These are phyloP conservation scores for Campoplex capitator DNA, from an alignment of 2,888 invertebrate genomes.

Conservation along the genomic window DNA sequence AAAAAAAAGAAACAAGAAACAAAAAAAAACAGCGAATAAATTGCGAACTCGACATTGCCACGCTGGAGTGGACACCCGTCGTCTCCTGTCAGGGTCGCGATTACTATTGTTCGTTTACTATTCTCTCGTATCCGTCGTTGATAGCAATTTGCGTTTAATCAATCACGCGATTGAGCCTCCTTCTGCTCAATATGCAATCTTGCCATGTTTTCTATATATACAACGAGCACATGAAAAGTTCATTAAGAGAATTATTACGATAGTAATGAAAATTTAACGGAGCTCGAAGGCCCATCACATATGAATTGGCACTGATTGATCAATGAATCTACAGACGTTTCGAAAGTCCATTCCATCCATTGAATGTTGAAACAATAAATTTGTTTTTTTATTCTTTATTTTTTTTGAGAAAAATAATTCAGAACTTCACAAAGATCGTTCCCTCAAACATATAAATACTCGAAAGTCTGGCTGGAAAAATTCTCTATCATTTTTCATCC, in stretches of 20 bases:
- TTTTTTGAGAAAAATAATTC: not conserved
- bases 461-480: not conserved
- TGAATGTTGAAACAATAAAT: not conserved
- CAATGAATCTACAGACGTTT: not conserved
- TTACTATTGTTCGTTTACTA: not conserved
- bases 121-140: slow-evolving; percentile 40
- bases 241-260: not conserved
- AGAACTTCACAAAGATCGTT: not conserved
- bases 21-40: not conserved
- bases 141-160: slow-evolving; percentile 65
- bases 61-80: slow-evolving; percentile 51
- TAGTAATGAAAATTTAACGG: slow-evolving; percentile 54
- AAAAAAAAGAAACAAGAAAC: too few species aligned
- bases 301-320: slow-evolving; percentile 2
- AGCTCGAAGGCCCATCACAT: slow-evolving; percentile 30
- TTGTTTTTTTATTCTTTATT: not conserved
- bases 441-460: not conserved
- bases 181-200: not conserved
- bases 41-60: slow-evolving; percentile 49
- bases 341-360: not conserved
- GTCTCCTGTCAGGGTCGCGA: slow-evolving; percentile 57
- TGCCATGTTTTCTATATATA: not conserved
- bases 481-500: not conserved
- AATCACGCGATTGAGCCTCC: slow-evolving; percentile 1
- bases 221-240: not conserved